phyloP scores from a whole-genome alignment of 2,888 invertebrate genomes.

The Blastobasis adustella region DNA sequence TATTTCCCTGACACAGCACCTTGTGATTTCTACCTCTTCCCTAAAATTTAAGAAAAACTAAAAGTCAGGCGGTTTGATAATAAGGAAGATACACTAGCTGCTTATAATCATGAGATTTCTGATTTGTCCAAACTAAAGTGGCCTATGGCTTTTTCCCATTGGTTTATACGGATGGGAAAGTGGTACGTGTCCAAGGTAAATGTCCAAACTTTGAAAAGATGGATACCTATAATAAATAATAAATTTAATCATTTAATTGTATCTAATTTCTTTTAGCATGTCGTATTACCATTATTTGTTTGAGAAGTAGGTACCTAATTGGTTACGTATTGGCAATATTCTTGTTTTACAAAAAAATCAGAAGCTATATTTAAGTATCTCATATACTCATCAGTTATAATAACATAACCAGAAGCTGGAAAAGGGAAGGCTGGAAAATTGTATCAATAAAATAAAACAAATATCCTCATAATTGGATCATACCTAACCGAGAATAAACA shows the following conservation, averaged over 20 bases:
- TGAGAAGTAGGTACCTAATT: too few species aligned
- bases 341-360: too few species aligned
- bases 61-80: neutral
- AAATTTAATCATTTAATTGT: neutral
- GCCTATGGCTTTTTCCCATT: too few species aligned
- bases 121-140: neutral
- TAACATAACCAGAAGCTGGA: too few species aligned
- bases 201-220: too few species aligned
- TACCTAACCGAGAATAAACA: conserved; percentile 13
- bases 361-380: too few species aligned
- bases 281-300: neutral
- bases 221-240: neutral
- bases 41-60: neutral
- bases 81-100: neutral
- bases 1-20: neutral
- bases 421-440: too few species aligned
- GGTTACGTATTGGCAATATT: too few species aligned
- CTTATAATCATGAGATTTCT: neutral
- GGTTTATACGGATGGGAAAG: too few species aligned
- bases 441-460: too few species aligned
- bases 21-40: neutral
- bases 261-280: neutral
- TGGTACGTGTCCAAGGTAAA: too few species aligned
- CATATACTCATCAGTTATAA: too few species aligned
- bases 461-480: conserved; percentile 2